These are phyloP conservation scores for Clamator glandarius DNA, from an alignment of 2,797 vertebrate genomes.

Conservation along the genomic window DNA sequence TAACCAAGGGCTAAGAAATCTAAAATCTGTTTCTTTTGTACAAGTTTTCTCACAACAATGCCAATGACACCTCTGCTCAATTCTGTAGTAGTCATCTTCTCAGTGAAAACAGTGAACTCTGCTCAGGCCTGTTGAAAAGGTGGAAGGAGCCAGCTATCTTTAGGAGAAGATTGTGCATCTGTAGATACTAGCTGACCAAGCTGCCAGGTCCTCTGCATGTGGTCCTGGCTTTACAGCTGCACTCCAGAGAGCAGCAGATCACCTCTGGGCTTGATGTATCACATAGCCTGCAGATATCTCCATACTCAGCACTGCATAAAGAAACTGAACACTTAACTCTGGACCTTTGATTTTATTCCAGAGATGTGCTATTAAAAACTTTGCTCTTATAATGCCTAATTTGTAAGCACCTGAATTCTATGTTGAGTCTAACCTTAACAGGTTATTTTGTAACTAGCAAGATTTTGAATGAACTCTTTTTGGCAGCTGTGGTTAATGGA, in stretches of 20 bases:
- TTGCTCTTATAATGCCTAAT: background rate
- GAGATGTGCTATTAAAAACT: conserved; percentile 12
- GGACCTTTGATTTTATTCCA: conserved; percentile 46
- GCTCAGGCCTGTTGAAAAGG: background rate
- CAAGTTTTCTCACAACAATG: background rate
- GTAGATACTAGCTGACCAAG: background rate
- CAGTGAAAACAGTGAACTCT: background rate
- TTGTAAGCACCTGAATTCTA: conserved; percentile 45
- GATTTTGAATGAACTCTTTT: conserved; percentile 29
- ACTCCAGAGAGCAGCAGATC: background rate
- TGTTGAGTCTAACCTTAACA: background rate
- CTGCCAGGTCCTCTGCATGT: background rate
- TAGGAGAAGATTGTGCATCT: background rate
- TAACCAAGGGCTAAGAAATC: background rate
- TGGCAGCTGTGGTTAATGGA: conserved; percentile 50
- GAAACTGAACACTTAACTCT: background rate
- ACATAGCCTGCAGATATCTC: background rate
- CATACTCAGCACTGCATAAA: background rate
- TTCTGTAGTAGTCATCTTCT: background rate
- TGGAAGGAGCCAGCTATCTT: background rate
- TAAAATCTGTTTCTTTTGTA: background rate
- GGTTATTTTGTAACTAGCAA: conserved; percentile 39
- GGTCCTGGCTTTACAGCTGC: background rate
- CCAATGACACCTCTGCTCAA: background rate
- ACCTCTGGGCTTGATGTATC: background rate